Evolutionary conservation across 1,140 invertebrate genomes (phyloP).

Genomic region (Penaeus chinensis): DNA sequence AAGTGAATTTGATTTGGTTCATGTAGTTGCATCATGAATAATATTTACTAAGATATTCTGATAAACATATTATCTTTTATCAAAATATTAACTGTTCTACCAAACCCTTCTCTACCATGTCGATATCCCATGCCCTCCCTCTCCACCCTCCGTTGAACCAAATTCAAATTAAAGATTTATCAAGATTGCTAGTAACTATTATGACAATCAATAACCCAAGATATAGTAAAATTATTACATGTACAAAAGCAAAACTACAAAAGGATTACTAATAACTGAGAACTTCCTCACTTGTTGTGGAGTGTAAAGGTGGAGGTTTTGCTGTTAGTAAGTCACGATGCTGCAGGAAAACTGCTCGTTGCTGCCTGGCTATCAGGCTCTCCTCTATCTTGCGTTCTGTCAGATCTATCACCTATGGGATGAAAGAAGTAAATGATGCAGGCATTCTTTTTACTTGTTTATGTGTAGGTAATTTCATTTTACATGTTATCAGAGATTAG

Average conservation of each 20-base stretch:
- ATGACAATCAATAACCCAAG: too few species aligned
- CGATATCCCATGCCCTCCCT: too few species aligned
- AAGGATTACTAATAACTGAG: constrained; percentile 3
- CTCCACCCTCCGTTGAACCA: too few species aligned
- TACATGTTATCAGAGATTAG: too few species aligned
- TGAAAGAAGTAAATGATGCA: neutral
- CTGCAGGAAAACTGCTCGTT: constrained; percentile 65
- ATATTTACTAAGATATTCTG: too few species aligned
- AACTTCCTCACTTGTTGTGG: constrained; percentile 26
- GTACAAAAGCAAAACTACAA: neutral
- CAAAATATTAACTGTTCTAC: too few species aligned
- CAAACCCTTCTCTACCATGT: too few species aligned
- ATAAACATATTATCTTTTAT: too few species aligned
- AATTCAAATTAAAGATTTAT: too few species aligned
- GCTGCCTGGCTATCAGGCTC: constrained; percentile 75
- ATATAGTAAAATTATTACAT: neutral
- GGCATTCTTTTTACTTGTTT: neutral
- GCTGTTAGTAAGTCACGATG: constrained; percentile 42
- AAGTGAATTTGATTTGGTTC: neutral
- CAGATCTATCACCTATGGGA: constrained; percentile 78
- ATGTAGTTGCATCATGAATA: too few species aligned
- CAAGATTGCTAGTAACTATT: too few species aligned
- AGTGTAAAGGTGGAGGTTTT: constrained; percentile 48
- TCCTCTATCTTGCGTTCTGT: constrained; percentile 75
- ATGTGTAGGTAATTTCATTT: too few species aligned